Percentiles rank a stretch among this genome's conserved stretches.
These are phyloP conservation scores for Nannospalax galili DNA, from an alignment of 2,113 vertebrate genomes.

Conservation along the genomic window DNA sequence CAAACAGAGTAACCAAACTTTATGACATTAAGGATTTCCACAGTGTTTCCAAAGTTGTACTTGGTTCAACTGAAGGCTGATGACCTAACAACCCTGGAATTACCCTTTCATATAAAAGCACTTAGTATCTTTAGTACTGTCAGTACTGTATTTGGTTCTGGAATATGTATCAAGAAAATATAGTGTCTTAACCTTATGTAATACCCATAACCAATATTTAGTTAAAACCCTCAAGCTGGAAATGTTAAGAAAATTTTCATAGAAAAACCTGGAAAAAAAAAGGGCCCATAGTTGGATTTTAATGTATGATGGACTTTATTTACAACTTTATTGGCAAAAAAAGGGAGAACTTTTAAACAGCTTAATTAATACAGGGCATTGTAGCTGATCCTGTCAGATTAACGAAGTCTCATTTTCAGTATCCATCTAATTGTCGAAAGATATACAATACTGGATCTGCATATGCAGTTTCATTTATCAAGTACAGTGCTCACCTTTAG, in stretches of 20 bases:
- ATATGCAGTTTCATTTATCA: slow-evolving; percentile 75
- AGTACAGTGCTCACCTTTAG: slow-evolving; percentile 70
- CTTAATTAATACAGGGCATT: slow-evolving; percentile 83
- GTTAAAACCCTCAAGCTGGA: neutral
- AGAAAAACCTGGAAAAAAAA: slow-evolving; percentile 68
- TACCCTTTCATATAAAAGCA: neutral
- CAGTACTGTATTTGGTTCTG: neutral
- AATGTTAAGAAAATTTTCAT: slow-evolving; percentile 1
- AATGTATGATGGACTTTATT: slow-evolving; percentile 86
- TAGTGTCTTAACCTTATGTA: neutral
- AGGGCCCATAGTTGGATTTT: slow-evolving; percentile 78
- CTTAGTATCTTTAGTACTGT: neutral
- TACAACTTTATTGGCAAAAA: slow-evolving; percentile 88
- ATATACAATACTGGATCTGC: slow-evolving; percentile 79
- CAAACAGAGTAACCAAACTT: neutral
- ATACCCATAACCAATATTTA: neutral
- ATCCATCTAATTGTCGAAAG: slow-evolving; percentile 76
- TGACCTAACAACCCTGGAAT: neutral
- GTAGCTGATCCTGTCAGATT: slow-evolving; percentile 68
- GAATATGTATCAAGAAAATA: neutral
- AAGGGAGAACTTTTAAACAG: slow-evolving; percentile 81
- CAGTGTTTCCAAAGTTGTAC: neutral
- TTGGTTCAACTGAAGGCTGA: neutral
- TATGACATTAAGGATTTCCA: neutral
- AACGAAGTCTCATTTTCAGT: slow-evolving; percentile 71